Percentiles rank a stretch among this genome's conserved stretches.
These are phyloP conservation scores for Uromys caudimaculatus DNA, from an alignment of 2,797 vertebrate genomes.

Conservation along the genomic window DNA sequence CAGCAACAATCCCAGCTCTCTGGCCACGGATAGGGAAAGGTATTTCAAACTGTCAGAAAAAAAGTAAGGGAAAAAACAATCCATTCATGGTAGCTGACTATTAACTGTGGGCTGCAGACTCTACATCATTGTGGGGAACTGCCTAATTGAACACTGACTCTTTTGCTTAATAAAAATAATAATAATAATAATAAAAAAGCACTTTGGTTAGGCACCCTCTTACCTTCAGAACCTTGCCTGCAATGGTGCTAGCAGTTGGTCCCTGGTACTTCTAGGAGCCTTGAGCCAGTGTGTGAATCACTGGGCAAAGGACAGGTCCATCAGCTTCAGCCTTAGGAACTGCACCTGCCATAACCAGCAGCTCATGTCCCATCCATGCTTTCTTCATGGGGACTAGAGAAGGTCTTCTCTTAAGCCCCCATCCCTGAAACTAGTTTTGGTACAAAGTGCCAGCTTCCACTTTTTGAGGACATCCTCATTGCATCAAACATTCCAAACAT, in stretches of 20 bases:
- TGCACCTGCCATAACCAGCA: neutral
- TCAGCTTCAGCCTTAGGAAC: neutral
- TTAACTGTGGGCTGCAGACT: neutral
- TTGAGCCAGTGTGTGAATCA: neutral
- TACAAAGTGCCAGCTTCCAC: neutral
- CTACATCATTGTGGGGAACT: neutral
- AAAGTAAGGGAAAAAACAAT: neutral
- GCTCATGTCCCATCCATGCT: rapidly evolving
- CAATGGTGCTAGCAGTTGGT: no score
- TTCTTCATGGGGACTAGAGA: no score
- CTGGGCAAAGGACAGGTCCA: neutral
- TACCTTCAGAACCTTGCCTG: neutral
- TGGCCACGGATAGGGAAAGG: neutral
- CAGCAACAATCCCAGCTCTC: no score
- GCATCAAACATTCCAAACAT: neutral
- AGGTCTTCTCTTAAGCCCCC: no score
- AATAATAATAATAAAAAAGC: neutral
- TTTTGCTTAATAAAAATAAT: neutral
- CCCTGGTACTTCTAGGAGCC: neutral
- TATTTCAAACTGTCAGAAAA: neutral
- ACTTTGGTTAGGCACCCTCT: rapidly evolving
- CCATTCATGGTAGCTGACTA: neutral
- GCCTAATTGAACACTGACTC: neutral
- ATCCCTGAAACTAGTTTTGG: neutral
- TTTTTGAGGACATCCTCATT: neutral